Base-by-base conservation (phyloP, 2,797 vertebrate genomes). In the Selene dorsalis region DNA sequence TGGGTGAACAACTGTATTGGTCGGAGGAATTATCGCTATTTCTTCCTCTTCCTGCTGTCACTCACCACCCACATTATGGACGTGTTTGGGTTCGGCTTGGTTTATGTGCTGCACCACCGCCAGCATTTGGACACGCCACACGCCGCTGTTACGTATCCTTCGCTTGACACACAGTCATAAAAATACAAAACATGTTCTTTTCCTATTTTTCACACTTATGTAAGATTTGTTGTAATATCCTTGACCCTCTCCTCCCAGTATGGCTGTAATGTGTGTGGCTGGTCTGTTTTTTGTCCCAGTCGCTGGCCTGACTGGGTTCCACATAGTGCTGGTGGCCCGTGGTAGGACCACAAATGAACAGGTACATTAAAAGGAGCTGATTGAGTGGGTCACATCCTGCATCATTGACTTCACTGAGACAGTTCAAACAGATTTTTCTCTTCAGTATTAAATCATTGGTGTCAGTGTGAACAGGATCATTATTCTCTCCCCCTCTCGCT, bases 1-100 rank as follows among this genome's bases (percentile, higher is more conserved):
- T 99, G 98, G 98, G 97, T 99, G 83, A 99, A 99, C 93, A 99
- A 99, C 94, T 99, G 98, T 88, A 98, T 99, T 0, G 98, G 98
- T 63, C 95, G 98, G 28, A 95, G 98, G 89, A 99, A 99, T 91
- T 99, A 99, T 92, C 96, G 98, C 11, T 96, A 99, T 89, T 99
- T 99, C 94, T 99, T 99, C 95, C 96, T 99, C 45, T 99, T 99
- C 92, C 92, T 99, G 79, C 89, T 99, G 57, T 99, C 98, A 0
- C 96, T 99, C 59, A 99, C 97, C 69, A 93, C 93, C 18, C 98
- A 99, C 92, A 99, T 99, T 84, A 92, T 99, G 85, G 92, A 96
- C 0, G 96, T 99, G 20, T 99, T 99, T 22, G 95, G 96, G 87
- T 99, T 98, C 22, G 97, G 98, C 76, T 94, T 99, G 88, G 94